phyloP scores from a whole-genome alignment of 2,113 vertebrate species.

The Albula goreensis region DNA sequence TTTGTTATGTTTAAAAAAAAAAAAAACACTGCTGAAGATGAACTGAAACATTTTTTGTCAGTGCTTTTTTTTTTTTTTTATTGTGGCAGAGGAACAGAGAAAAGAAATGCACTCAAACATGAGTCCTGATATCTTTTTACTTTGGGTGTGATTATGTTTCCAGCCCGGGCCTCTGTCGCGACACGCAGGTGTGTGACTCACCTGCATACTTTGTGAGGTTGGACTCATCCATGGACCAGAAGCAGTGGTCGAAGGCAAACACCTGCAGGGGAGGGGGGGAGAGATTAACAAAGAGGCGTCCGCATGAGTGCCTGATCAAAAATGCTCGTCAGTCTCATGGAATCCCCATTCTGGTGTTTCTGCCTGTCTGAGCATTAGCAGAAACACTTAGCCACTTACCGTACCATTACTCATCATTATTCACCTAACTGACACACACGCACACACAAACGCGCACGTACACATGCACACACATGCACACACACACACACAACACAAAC shows the following conservation, averaged over 20 bases:
- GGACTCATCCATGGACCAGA: constrained; percentile 99
- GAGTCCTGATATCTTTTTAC: background rate
- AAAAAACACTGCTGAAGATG: no score
- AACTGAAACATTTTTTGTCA: no score
- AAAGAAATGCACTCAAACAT: background rate
- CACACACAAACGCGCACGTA: background rate
- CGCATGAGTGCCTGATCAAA: background rate
- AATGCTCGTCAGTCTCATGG: no score
- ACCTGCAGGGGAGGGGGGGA: constrained; percentile 70
- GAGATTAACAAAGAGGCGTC: constrained; percentile 30
- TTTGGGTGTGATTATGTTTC: constrained; percentile 3
- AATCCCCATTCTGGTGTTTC: background rate
- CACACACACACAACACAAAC: no score
- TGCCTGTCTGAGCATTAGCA: background rate
- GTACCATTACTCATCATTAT: background rate
- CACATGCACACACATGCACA: no score
- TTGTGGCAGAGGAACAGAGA: background rate
- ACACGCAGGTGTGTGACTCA: constrained; percentile 60
- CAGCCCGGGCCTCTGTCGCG: constrained; percentile 6
- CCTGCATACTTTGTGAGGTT: constrained; percentile 94
- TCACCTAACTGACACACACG: background rate
- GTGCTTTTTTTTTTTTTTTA: background rate
- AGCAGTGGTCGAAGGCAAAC: constrained; percentile 98
- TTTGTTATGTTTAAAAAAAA: background rate
- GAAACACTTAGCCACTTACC: background rate